Evolutionary conservation across 2,888 invertebrate species (phyloP), one percentile per base, ranked within the genome.

Genomic region (Tinea trinotella): DNA sequence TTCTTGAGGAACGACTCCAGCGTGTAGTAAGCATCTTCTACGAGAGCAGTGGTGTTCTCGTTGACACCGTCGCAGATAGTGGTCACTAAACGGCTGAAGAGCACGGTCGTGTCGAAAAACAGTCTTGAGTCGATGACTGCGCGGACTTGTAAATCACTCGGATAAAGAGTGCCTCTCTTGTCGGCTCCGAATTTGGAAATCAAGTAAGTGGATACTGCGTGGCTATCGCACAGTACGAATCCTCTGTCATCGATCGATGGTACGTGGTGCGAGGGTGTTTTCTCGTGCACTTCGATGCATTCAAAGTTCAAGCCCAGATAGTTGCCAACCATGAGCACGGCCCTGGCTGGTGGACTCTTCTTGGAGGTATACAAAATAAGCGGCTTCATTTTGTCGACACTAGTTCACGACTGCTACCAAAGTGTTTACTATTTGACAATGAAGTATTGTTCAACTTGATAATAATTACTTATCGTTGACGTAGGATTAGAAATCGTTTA

Each of bases 131-230:
- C 64, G 7, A 74, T 59, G 15, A 59, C 61, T 0, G 70, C 65
- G 59, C 68, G 64, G 57, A 58, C 44, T 10, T 60, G 60, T 35
- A 67, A 53, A 36, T 71, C 71, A 1, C 55, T 59, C 49, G 74
- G 71, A 59, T 72, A 74, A 12, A 68, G 54, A 52, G 61, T 57
- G 2, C 62, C 59, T 50, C 62, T 58, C 24, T 65, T 64, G 0
- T 68, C 67, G 1, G 62, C 66, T 22, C 72, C 73, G 36, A 70
- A 74, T 54, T 72, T 74, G 0, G 70, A 67, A 0, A 67, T 64
- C 9, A 74, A 54, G 54, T 74, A 74, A 0, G 66, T 70, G 0
- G 67, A 61, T 7, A 74, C 73, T 0, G 72, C 68, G 13, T 44
- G 46, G 9, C n/a, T 53, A 9, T 72, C 73, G 3, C 65, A 57